Conservation (phyloP, 64 coral and sea anemone species). For the Astreopora myriophthalma region DNA sequence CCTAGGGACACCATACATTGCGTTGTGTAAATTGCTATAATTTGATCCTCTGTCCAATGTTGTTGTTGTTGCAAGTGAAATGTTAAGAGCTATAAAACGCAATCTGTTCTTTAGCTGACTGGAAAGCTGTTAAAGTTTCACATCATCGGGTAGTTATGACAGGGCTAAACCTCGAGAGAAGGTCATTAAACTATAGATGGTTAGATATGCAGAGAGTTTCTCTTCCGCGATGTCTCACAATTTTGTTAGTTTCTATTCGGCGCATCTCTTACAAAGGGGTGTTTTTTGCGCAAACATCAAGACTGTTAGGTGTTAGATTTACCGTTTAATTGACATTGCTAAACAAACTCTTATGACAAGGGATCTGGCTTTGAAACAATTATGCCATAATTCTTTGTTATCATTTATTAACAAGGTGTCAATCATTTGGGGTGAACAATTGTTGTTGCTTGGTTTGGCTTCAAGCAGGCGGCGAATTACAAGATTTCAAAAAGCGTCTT, state of each 20-base stretch:
- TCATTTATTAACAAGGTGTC: slow-evolving; percentile 62
- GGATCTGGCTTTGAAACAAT: slow-evolving; percentile 3
- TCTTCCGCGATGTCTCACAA: not conserved
- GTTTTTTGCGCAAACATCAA: slow-evolving; percentile 33
- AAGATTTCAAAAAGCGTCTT: slow-evolving; percentile 51
- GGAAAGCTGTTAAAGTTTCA: slow-evolving; percentile 35
- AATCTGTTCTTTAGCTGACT: slow-evolving; percentile 42
- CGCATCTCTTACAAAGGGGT: not conserved
- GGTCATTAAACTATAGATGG: slow-evolving; percentile 51
- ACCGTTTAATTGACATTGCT: slow-evolving; percentile 29
- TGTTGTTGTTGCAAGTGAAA: slow-evolving; percentile 45
- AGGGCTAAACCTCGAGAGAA: slow-evolving; percentile 30
- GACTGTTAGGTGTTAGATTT: slow-evolving; percentile 28
- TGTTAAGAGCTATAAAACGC: slow-evolving; percentile 38
- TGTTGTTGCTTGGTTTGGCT: slow-evolving; percentile 28
- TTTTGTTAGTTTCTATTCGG: not conserved
- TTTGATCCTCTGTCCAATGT: slow-evolving; percentile 9
- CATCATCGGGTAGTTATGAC: slow-evolving; percentile 52
- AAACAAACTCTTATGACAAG: slow-evolving; percentile 46
- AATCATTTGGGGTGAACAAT: slow-evolving; percentile 42
- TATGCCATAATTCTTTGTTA: slow-evolving; percentile 53
- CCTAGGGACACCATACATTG: not conserved
- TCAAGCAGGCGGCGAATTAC: slow-evolving; percentile 48
- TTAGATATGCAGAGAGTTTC: not conserved
- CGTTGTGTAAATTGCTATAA: slow-evolving; percentile 34